A percentile compares a stretch with the other conserved stretches of the same genome.
These are phyloP conservation scores for Brachyrhaphis roseni DNA, from an alignment of 2,797 vertebrate genomes.

Conservation along the genomic window DNA sequence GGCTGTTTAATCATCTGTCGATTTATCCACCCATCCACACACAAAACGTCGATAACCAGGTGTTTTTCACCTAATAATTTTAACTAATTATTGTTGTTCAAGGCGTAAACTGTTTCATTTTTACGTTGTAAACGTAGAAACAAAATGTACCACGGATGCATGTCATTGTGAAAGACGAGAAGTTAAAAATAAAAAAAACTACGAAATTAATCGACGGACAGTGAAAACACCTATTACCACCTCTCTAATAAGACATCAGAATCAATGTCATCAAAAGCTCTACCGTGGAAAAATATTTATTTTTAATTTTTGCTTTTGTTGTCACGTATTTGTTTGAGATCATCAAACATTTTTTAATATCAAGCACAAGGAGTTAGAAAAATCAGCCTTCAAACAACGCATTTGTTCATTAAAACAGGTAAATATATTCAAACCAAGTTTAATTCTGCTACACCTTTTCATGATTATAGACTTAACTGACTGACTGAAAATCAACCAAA, in stretches of 20 bases:
- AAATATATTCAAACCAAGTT: not conserved
- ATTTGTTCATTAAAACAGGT: not conserved
- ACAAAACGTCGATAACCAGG: not conserved
- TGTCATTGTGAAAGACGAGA: not conserved
- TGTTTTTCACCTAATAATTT: not conserved
- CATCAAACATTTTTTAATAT: not conserved
- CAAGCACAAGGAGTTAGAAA: not conserved
- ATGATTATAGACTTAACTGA: not conserved
- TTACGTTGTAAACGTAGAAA: not conserved
- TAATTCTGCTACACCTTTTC: not conserved
- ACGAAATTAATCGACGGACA: not conserved
- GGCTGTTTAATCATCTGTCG: slow-evolving; percentile 46
- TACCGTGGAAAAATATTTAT: not conserved
- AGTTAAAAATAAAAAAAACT: not conserved
- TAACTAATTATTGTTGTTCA: not conserved
- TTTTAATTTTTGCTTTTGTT: not conserved
- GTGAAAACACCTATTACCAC: not conserved
- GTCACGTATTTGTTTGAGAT: not conserved
- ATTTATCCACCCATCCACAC: slow-evolving; percentile 40
- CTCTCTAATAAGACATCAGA: not conserved
- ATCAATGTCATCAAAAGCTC: not conserved
- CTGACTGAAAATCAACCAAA: not conserved
- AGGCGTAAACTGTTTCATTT: not conserved
- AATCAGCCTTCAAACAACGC: not conserved
- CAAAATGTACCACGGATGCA: not conserved